Base-by-base conservation (phyloP, 2,888 invertebrate genomes). In the Furcula furcula region DNA sequence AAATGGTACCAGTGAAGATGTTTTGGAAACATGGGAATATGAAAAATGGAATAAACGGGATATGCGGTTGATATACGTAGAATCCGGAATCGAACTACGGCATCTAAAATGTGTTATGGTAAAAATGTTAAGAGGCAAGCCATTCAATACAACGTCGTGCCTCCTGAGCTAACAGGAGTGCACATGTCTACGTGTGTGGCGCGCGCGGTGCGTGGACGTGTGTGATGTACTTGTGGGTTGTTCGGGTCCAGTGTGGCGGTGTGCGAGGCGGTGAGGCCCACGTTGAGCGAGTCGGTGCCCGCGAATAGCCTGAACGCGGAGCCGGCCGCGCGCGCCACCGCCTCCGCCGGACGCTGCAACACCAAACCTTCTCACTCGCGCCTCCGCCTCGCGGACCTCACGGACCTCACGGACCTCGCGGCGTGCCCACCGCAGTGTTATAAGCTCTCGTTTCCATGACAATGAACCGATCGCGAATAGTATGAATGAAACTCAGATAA, bases 301-400 rank as follows among this genome's bases (percentile, higher is more conserved):
- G 94, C 93, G 71, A 94, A 92, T 84, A 94, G 92, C 47, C 94
- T 92, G 91, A 93, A 94, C 68, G 94, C 93, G 65, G 93, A 92
- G 69, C 94, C 94, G 46, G 94, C 94, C 64, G 94, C 93, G 76
- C 94, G 91, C 66, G 94, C 94, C 89, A 94, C 92, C 77, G 93
- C 92, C 90, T 94, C 94, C 72, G 94, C 94, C 68, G 94, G 93
- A 79, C 92, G 92, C 94, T 94, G 88, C 53, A 82, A 85, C 51
- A 55, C 25, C 46, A 55, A 48, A 34, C 34, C 64, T 61, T 54
- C 66, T 53, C 55, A 59, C 58, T 68, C 65, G 65, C 57, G 57
- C 53, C 33, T 30, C 15, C 22, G 18, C n/a, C 6, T 9, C 11
- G 9, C 11, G 18, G n/a, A 7, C 10, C 11, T 20, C 23, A 4